Conservation (phyloP, 2,888 invertebrate genomes). For the Alitta virens region DNA sequence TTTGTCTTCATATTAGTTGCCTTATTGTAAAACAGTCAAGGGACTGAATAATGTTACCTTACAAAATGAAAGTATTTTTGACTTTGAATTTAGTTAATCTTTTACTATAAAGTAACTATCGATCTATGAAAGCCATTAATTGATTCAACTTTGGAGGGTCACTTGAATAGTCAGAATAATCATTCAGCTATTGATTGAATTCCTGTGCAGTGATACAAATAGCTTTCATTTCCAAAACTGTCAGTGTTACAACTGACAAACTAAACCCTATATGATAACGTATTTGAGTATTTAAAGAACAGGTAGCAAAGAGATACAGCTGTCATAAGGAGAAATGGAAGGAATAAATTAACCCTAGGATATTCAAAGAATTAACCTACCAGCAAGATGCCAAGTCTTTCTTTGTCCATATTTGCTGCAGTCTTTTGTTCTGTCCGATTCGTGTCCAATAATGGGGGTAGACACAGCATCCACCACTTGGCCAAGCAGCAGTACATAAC, state of each 20-base stretch:
- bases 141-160: not conserved
- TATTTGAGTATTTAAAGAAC: not conserved
- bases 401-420: constrained; percentile 70
- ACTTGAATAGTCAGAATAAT: not conserved
- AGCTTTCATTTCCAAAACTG: too few species aligned
- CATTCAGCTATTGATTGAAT: too few species aligned
- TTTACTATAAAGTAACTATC: too few species aligned
- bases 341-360: too few species aligned
- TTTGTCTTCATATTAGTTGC: too few species aligned
- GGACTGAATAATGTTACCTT: too few species aligned
- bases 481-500: constrained; percentile 68
- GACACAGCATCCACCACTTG: constrained; percentile 79
- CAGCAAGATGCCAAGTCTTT: constrained; percentile 86
- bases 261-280: not conserved
- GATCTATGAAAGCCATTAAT: not conserved
- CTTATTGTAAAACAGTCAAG: too few species aligned
- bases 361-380: too few species aligned
- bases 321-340: not conserved
- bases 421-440: constrained; percentile 72
- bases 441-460: constrained; percentile 83
- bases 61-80: too few species aligned
- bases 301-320: not conserved
- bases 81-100: too few species aligned
- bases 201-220: too few species aligned
- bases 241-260: not conserved